Conservation (phyloP, 2,888 invertebrate genomes). For the Neoaliturus tenellus region DNA sequence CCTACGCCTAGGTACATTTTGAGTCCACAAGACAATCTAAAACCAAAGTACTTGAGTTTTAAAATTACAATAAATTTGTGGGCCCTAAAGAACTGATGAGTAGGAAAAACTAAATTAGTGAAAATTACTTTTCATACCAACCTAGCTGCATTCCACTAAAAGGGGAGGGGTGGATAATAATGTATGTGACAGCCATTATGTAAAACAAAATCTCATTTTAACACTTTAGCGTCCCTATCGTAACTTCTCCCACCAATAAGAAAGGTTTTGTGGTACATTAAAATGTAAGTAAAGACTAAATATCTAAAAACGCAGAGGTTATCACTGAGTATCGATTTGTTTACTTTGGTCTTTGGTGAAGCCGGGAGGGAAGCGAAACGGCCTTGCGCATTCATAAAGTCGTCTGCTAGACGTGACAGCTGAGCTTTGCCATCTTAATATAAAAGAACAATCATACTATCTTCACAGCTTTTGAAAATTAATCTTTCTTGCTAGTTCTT, state of each 20-base stretch:
- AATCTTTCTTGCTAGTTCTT: no score
- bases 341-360: not conserved
- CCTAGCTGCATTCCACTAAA: conserved; percentile 46
- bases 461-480: no score
- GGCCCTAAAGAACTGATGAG: no score
- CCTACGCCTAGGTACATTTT: no score
- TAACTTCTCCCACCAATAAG: not conserved
- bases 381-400: not conserved
- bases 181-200: conserved; percentile 43
- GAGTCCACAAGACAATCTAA: no score
- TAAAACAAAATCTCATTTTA: not conserved
- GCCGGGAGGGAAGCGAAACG: not conserved
- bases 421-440: not conserved
- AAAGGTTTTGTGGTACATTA: conserved; percentile 10
- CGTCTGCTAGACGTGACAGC: conserved; percentile 29
- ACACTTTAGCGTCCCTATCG: not conserved
- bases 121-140: not conserved
- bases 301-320: conserved; percentile 56
- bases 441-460: no score
- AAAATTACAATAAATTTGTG: no score
- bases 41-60: no score
- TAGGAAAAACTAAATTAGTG: conserved; percentile 66
- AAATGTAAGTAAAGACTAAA: not conserved
- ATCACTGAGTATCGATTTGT: conserved; percentile 46
- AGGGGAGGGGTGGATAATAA: conserved; percentile 33